Base-by-base conservation (phyloP, 1,140 invertebrate species). In the Daktulosphaira vitifoliae region DNA sequence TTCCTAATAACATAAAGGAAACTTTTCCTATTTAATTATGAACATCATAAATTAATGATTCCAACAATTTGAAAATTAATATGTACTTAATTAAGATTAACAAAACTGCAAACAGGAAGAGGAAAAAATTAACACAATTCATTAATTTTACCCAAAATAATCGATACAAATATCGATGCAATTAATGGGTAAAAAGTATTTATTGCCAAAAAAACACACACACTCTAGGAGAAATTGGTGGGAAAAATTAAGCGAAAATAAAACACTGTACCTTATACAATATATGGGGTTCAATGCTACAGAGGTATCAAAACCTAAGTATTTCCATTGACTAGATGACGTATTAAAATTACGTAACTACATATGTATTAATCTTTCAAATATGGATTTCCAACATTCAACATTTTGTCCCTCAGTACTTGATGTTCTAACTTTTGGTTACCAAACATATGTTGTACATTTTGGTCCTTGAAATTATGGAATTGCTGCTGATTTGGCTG, bases 261-360 rank as follows among this genome's bases (percentile, higher is more conserved):
- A 62, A 62, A 62, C 56, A 62, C 56, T 48, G 56, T 48, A 62
- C 42, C 56, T 62, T 62, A 62, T 39, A 62, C 56, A 62, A 62
- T 62, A 62, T 39, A 46, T 62, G 56, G 56, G 56, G 25, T 62
- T 62, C 56, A 62, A 62, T 62, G 56, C 56, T 62, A 62, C 56
- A 23, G 56, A 62, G 56, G 56, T 62, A 62, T 62, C 56, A 33
- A 62, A 62, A 62, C 56, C 56, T 62, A 62, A 62, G 56, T 62
- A 62, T 62, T 62, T 62, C 13, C 56, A 62, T 62, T 62, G 56
- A 62, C 56, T 62, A 62, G 56, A 62, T 46, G 56, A 62, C 42
- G 56, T 48, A 62, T 62, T 48, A 56, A 56, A 42, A 62, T 48
- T 62, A 62, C 56, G 42, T 33, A 39, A 62, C 56, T 62, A 62